Evolutionary conservation across 1,140 invertebrate genomes (phyloP).

Genomic region (Drosophila grimshawi): DNA sequence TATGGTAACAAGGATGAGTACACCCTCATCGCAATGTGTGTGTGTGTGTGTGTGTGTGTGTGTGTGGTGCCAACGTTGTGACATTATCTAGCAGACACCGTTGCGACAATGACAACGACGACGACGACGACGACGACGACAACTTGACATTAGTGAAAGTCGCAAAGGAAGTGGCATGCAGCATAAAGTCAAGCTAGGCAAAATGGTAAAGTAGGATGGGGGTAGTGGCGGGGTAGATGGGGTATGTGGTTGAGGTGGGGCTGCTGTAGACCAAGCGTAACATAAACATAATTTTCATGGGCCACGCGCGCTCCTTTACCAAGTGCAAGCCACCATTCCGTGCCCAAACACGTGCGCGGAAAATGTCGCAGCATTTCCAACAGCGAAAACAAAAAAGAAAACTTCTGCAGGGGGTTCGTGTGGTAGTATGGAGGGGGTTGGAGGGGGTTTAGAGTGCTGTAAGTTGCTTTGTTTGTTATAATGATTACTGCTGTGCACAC

Average conservation of each 20-base stretch:
- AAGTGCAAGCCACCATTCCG: conserved; percentile 31
- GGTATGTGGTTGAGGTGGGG: conserved; percentile 5
- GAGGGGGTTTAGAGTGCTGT: neutral
- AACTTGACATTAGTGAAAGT: conserved; percentile 82
- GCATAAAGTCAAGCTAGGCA: conserved; percentile 55
- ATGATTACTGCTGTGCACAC: conserved; percentile 56
- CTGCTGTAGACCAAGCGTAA: conserved; percentile 29
- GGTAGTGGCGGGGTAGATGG: neutral
- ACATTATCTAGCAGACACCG: conserved; percentile 80
- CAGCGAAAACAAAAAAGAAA: conserved; percentile 22
- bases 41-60: conserved; percentile 11
- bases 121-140: conserved; percentile 57
- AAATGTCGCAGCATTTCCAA: conserved; percentile 41
- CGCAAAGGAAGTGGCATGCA: conserved; percentile 78
- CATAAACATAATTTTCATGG: conserved; percentile 82
- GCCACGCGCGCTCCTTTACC: conserved; percentile 56
- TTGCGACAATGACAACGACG: conserved; percentile 45
- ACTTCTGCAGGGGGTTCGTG: neutral
- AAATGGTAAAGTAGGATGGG: neutral
- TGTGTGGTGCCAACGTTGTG: conserved; percentile 53
- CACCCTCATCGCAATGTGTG: conserved; percentile 3
- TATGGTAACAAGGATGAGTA: conserved; percentile 65
- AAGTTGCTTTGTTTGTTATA: conserved; percentile 25
- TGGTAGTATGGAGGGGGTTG: neutral
- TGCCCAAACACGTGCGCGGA: conserved; percentile 9